These are phyloP conservation scores for Phyto melanocephala DNA, from an alignment of 2,888 invertebrate genomes.

Conservation along the genomic window DNA sequence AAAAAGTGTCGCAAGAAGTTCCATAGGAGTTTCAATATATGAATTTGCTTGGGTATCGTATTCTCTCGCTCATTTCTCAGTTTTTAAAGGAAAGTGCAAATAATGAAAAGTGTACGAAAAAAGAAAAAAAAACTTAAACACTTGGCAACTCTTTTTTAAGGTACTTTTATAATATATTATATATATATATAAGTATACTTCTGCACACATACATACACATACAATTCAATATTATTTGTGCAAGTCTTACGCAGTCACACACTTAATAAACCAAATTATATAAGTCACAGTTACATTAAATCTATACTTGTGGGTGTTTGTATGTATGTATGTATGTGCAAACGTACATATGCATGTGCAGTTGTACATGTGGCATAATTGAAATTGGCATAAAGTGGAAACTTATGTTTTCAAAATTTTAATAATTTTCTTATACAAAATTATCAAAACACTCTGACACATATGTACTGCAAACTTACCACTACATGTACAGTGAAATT, in stretches of 20 bases:
- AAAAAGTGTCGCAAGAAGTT: no score
- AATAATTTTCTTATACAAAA: constrained; percentile 58
- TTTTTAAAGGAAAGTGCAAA: no score
- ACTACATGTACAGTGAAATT: neutral
- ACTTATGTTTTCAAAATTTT: constrained; percentile 63
- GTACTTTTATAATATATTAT: neutral
- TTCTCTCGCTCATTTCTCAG: no score
- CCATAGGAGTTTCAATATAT: no score
- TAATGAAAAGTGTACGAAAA: no score
- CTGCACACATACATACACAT: neutral
- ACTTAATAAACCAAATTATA: constrained; percentile 52
- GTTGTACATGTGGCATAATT: constrained; percentile 59
- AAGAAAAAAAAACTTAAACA: neutral
- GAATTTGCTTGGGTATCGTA: no score
- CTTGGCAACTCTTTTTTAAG: neutral
- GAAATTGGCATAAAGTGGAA: constrained; percentile 65
- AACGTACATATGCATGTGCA: neutral
- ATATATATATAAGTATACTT: neutral
- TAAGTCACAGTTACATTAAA: constrained; percentile 26
- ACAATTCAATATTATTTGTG: neutral
- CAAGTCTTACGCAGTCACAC: no score
- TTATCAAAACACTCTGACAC: neutral
- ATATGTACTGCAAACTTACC: neutral
- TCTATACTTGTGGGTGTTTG: neutral
- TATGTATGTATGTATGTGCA: neutral